phyloP scores from a whole-genome alignment of 2,888 invertebrate species.

The Platycheirus rosarum region DNA sequence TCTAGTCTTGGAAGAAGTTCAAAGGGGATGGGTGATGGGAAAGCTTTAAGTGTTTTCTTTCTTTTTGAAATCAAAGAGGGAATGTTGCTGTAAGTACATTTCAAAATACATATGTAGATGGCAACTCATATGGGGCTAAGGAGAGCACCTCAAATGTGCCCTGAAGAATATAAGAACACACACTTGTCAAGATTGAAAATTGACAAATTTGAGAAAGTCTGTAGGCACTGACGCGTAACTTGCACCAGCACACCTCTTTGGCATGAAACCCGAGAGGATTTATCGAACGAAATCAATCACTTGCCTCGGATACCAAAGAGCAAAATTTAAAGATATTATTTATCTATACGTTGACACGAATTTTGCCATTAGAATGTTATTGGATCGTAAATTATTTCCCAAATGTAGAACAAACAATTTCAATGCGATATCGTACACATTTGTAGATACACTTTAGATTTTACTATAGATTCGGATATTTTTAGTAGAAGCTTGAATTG shows the following conservation, averaged over 20 bases:
- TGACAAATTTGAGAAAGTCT: conserved; percentile 32
- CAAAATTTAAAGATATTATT: conserved; percentile 54
- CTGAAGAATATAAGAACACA: conserved; percentile 13
- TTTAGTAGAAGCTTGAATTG: too few species aligned
- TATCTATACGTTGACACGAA: conserved; percentile 59
- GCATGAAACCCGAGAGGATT: conserved; percentile 40
- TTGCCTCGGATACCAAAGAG: conserved; percentile 21
- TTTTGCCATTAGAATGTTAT: conserved; percentile 45
- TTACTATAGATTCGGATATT: too few species aligned
- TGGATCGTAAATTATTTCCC: conserved; percentile 60
- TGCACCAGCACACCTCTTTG: not conserved
- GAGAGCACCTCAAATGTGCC: conserved; percentile 26
- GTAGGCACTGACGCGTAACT: not conserved
- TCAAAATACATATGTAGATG: not conserved
- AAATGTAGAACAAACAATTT: conserved; percentile 5
- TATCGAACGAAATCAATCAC: conserved; percentile 68
- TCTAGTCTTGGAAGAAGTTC: conserved; percentile 28
- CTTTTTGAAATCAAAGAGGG: conserved; percentile 18
- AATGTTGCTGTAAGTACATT: conserved; percentile 10
- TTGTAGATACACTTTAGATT: too few species aligned
- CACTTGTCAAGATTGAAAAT: conserved; percentile 24
- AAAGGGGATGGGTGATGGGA: conserved; percentile 9
- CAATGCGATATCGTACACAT: too few species aligned
- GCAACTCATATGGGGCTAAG: conserved; percentile 5
- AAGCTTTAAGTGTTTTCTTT: conserved; percentile 2